Conservation (phyloP, 2,888 invertebrate species). For the Trissonchulus latispiculum region DNA sequence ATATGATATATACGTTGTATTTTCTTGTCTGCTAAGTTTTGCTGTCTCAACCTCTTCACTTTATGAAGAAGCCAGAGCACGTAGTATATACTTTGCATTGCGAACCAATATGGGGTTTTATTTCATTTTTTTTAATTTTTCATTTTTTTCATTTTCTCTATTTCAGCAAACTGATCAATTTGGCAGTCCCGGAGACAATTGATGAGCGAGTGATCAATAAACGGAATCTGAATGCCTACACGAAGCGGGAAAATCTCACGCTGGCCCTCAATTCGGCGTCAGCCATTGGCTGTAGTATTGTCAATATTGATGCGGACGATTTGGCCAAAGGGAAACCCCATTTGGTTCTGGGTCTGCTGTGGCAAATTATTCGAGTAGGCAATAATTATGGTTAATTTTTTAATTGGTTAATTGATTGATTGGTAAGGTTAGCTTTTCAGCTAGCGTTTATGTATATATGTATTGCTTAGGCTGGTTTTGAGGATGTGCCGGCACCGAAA, state of each 20-base stretch:
- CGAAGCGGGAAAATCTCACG: constrained; percentile 89
- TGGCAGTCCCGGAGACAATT: constrained; percentile 95
- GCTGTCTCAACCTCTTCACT: no score
- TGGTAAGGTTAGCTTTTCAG: no score
- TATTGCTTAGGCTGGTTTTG: no score
- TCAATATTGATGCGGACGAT: constrained; percentile 61
- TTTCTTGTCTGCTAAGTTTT: no score
- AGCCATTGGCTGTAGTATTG: constrained; percentile 68
- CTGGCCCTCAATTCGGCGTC: constrained; percentile 90
- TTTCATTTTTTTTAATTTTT: not conserved
- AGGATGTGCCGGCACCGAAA: no score
- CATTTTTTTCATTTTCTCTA: no score
- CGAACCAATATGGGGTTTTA: not conserved
- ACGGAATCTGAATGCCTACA: constrained; percentile 82
- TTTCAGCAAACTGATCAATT: constrained; percentile 90
- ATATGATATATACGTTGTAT: no score
- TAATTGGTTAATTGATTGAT: no score
- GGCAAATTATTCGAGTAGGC: constrained; percentile 87
- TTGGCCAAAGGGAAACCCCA: constrained; percentile 84
- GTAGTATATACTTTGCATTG: no score
- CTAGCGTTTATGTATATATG: no score
- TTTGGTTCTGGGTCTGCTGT: constrained; percentile 84
- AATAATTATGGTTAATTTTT: not conserved
- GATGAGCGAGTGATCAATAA: constrained; percentile 97
- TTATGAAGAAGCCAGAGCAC: no score